Base-by-base conservation (phyloP, 2,797 vertebrate species). In the Chromis chromis region DNA sequence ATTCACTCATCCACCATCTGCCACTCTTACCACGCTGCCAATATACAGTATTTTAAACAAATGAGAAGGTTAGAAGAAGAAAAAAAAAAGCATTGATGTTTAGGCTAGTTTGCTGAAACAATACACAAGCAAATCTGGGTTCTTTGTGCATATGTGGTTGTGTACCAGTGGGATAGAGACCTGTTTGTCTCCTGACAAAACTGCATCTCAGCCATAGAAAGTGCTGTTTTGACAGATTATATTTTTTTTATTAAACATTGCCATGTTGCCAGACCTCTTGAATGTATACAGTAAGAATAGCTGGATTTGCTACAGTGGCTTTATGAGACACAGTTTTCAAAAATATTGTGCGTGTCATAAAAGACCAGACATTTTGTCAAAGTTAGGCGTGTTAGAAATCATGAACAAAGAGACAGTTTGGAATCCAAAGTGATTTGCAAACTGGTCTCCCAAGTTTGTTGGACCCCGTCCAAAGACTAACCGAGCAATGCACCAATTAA, bases 401-500 rank as follows among this genome's bases (percentile, higher is more conserved):
- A 49, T 42, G 61, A 36, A 58, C 36, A 64, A 64, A 40, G 10
- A 46, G 40, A 50, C 24, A n/a, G 19, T 53, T 33, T 52, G 33
- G 54, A 82, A 80, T 63, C 50, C 42, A 5, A 6, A 27, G 2
- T 25, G 25, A 66, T 84, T 74, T 83, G 46, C 22, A 81, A 65
- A 62, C 63, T 46, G 27, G 59, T 72, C 65, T 69, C n/a, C n/a
- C 69, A 39, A 31, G 44, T 59, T 40, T 31, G 25, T 59, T 78
- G 70, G 44, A 78, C 57, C n/a, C 9, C 48, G 17, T 72, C 66
- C 76, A 79, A 80, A 55, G 65, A 42, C 67, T 50, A 68, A 70
- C 66, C 58, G 8, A 39, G 63, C 66, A 70, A 52, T 59, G 25
- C 31, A 56, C 68, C 69, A 85, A 79, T 86, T 81, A 80, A 79